A percentile compares a stretch with the other conserved stretches of the same genome.
Evolutionary conservation across 1,140 invertebrate genomes (phyloP).

Genomic region (Drosophila quadrilineata): DNA sequence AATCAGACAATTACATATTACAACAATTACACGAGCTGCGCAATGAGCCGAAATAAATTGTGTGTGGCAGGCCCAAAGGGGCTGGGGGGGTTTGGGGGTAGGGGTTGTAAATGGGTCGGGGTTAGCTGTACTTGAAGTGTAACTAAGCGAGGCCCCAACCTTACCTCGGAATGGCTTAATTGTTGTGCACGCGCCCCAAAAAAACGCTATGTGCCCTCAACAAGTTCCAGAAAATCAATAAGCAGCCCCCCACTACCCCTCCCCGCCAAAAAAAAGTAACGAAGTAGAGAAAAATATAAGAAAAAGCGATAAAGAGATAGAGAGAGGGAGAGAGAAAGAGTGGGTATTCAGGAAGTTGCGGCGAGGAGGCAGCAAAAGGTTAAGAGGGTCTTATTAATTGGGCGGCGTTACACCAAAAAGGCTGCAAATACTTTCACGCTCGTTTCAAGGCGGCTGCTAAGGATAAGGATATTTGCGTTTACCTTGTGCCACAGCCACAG

Average conservation of each 20-base stretch:
- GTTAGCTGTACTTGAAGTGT: slow-evolving; percentile 28
- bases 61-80: neutral
- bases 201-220: slow-evolving; percentile 46
- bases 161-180: slow-evolving; percentile 58
- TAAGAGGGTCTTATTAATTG: slow-evolving; percentile 78
- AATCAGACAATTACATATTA: slow-evolving; percentile 65
- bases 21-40: slow-evolving; percentile 64
- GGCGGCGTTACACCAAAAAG: slow-evolving; percentile 60
- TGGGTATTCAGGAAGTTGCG: neutral
- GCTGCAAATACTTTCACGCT: slow-evolving; percentile 74
- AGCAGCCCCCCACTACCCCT: no score
- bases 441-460: slow-evolving; percentile 51
- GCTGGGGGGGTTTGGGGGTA: neutral
- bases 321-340: neutral
- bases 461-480: slow-evolving; percentile 43
- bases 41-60: slow-evolving; percentile 68
- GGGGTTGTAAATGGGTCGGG: neutral
- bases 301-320: neutral
- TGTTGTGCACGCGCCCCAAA: slow-evolving; percentile 42
- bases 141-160: slow-evolving; percentile 5
- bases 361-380: no score
- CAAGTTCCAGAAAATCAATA: slow-evolving; percentile 71
- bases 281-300: slow-evolving; percentile 5
- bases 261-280: no score
- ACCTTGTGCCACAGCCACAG: slow-evolving; percentile 30